A percentile compares a stretch with the other conserved stretches of the same genome.
Conservation (phyloP, 2,888 invertebrate species). For the Macrosoma leucophasiata region DNA sequence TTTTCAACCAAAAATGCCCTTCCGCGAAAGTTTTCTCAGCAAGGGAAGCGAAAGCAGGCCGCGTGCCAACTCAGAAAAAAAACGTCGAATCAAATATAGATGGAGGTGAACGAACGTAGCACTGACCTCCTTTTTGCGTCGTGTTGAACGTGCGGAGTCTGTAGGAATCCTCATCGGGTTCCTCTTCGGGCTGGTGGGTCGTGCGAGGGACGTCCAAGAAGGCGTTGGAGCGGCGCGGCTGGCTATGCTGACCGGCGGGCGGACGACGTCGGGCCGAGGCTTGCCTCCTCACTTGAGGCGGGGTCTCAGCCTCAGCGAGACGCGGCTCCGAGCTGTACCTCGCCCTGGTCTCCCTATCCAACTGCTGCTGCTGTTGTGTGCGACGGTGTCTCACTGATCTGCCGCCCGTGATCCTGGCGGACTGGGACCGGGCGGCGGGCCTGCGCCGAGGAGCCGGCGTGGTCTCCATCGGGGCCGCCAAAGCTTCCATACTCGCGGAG, state of each 20-base stretch:
- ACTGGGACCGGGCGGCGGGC: constrained; percentile 85
- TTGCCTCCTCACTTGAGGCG: constrained; percentile 79
- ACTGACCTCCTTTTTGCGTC: constrained; percentile 90
- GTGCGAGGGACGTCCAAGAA: constrained; percentile 81
- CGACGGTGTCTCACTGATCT: constrained; percentile 71
- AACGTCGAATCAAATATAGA: constrained; percentile 49
- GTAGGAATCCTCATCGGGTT: constrained; percentile 91
- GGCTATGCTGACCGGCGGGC: constrained; percentile 59
- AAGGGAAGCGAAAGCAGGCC: constrained; percentile 14
- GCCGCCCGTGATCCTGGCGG: constrained; percentile 81
- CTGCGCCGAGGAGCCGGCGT: constrained; percentile 77
- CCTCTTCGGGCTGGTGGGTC: constrained; percentile 63
- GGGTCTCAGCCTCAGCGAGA: constrained; percentile 79
- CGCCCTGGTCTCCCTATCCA: constrained; percentile 71
- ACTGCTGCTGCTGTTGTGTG: constrained; percentile 63
- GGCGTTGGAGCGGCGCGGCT: constrained; percentile 80
- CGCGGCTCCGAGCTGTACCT: constrained; percentile 81
- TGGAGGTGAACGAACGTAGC: constrained; percentile 61
- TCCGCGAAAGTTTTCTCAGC: too few relatives aligned
- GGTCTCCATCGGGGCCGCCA: constrained; percentile 71
- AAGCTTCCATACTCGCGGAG: constrained; percentile 80
- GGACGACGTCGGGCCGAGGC: constrained; percentile 76
- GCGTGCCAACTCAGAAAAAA: constrained; percentile 36
- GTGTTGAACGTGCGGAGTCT: constrained; percentile 94
- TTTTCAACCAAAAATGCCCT: constrained; percentile 40